Evolutionary conservation across 2,797 vertebrate species (phyloP), one percentile per base, ranked within the genome.

Genomic region (Linurgus olivaceus): DNA sequence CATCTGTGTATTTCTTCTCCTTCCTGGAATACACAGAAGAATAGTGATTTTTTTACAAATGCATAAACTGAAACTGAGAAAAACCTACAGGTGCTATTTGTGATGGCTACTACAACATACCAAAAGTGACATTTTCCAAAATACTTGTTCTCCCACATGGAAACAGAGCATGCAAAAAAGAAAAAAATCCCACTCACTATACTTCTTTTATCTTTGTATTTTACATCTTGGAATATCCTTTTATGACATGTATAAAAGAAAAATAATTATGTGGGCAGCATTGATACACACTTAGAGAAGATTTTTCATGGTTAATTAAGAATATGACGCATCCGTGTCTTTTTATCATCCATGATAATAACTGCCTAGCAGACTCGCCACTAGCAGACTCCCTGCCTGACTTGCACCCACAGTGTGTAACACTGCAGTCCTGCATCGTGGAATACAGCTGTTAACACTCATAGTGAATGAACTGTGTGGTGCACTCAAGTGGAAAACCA

Each of bases 1-100:
- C 93, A 44, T 98, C 98, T 37, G 97, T 7, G n/a, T 99, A 99
- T 51, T 88, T 95, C 76, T 98, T 98, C 88, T 98, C 97, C 76
- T 98, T 98, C 75, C 99, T 99, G 59, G 80, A 94, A 94, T 24
- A 94, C 19, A 85, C 1, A 81, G 28, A 61, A 65, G 35, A 86
- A 1, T 4, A 74, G 29, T 20, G 31, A 17, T 21, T 48, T 76
- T 79, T 83, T 65, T 67, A 79, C 23, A 91, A 87, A 52, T 3
- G 4, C 25, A 48, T 38, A 40, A 88, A 61, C 17, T 19, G 21
- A 66, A 91, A 70, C 18, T 76, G 59, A 77, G 28, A 85, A n/a
- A 71, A 90, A 74, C n/a, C 40, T 18, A 31, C 10, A 66, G 7
- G 3, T 40, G 33, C 62, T 81, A 20, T 33, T 63, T 59, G 23